Percentiles rank a stretch among this genome's conserved stretches.
Conservation (phyloP, 2,797 vertebrate genomes). For the Rhincodon typus region DNA sequence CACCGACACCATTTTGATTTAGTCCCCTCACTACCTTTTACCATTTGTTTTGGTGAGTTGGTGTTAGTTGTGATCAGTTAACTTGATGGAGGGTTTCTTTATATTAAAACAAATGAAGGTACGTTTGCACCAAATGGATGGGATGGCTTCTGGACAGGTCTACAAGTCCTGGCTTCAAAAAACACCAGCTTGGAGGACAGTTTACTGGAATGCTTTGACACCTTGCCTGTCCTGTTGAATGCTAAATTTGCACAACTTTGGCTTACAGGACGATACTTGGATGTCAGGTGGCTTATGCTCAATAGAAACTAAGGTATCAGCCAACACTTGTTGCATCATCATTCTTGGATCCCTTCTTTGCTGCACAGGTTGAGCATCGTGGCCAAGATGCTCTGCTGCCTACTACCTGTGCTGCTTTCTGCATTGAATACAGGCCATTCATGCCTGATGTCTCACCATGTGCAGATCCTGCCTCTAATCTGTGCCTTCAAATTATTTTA, state of each 20-base stretch:
- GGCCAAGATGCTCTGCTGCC: not conserved
- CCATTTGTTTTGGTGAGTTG: no score
- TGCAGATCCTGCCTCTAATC: not conserved
- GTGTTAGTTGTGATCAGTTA: no score
- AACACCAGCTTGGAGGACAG: not conserved
- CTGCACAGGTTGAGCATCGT: not conserved
- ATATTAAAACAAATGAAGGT: no score
- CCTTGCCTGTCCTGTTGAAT: not conserved
- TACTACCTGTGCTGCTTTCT: not conserved
- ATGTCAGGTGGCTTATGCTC: not conserved
- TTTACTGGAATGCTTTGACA: not conserved
- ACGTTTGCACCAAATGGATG: no score
- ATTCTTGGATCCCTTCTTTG: not conserved
- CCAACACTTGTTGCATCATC: not conserved
- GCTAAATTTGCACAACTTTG: not conserved
- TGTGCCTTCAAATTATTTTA: not conserved
- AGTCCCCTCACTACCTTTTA: no score
- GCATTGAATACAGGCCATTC: not conserved
- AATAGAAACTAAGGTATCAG: not conserved
- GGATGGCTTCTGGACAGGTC: no score
- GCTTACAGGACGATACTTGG: not conserved
- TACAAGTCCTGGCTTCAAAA: not conserved
- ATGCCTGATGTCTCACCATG: not conserved
- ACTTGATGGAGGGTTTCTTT: no score
- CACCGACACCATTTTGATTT: no score